Base-by-base conservation (phyloP, 1,140 invertebrate genomes). In the Arctopsyche grandis region DNA sequence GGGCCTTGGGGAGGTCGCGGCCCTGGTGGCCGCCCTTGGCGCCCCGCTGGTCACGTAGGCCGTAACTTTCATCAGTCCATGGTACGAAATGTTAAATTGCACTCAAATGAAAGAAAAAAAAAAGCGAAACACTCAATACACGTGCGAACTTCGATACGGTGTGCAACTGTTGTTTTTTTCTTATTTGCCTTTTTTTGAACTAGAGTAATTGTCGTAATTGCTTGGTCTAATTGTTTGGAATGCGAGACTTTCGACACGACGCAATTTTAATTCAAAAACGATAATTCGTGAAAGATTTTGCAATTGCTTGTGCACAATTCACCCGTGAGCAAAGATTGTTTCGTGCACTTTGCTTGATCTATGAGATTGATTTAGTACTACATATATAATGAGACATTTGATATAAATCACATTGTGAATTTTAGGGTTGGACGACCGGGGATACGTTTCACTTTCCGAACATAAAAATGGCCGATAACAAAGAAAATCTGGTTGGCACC, bases 1-100 rank as follows among this genome's bases (percentile, higher is more conserved):
- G 86, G 86, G 38, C 91, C 91, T 19, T 92, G 91, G 91, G 91
- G 91, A 71, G 90, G 88, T 83, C 89, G 89, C 5, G 91, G 92
- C 79, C 91, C 92, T 77, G 91, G 91, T 75, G 92, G 92, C 80
- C 85, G 85, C 69, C 88, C 87, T 83, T 92, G 92, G 92, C 88
- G 91, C 84, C 90, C 91, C 84, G 92, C 91, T 79, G 87, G 89
- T 80, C 85, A 90, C 82, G 87, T 92, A 81, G 92, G 91, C 82
- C 84, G 90, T 81, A 90, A 91, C 86, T 93, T 93, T 88, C 89
- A 90, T 46, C 90, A 92, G 84, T 93, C 91, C 79, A 89, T 93
- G 91, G 91, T 92, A 83, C 83, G 26, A 69, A 43, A 29, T 63
- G 16, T 52, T 22, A 56, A 48, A 46, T 43, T 38, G 26, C 19